phyloP scores from a whole-genome alignment of 2,888 invertebrate genomes.

The Pardosa pseudoannulata region DNA sequence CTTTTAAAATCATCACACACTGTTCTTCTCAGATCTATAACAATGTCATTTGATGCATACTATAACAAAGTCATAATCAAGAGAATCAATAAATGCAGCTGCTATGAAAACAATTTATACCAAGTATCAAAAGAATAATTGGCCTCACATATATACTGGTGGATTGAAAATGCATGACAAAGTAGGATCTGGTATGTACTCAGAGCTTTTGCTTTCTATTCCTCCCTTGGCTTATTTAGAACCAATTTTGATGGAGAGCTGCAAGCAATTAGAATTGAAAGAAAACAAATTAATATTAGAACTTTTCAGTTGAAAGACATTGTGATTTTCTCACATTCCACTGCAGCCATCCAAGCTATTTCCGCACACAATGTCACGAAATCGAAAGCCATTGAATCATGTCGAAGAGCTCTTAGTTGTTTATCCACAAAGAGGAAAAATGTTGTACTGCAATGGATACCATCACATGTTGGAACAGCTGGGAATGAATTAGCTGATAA shows the following conservation, averaged over 20 bases:
- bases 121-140: conserved; percentile 18
- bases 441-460: conserved; percentile 10
- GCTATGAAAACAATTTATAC: conserved; percentile 19
- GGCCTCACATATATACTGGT: conserved; percentile 13
- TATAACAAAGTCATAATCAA: conserved; percentile 1
- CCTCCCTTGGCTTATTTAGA: background rate
- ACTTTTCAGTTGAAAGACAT: conserved; percentile 9
- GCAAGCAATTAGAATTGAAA: conserved; percentile 8
- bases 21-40: background rate
- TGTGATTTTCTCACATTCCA: background rate
- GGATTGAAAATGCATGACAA: conserved; percentile 5
- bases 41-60: background rate
- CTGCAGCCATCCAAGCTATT: background rate
- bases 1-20: background rate
- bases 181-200: background rate
- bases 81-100: background rate
- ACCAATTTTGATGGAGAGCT: conserved; percentile 18
- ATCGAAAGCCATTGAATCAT: background rate
- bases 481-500: conserved; percentile 3
- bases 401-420: background rate
- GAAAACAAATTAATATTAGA: background rate
- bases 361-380: conserved; percentile 7
- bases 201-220: conserved; percentile 2
- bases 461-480: background rate
- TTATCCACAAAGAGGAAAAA: background rate